These are phyloP conservation scores for Geopemphigus sp. DNA, from an alignment of 1,140 invertebrate species.

Conservation along the genomic window DNA sequence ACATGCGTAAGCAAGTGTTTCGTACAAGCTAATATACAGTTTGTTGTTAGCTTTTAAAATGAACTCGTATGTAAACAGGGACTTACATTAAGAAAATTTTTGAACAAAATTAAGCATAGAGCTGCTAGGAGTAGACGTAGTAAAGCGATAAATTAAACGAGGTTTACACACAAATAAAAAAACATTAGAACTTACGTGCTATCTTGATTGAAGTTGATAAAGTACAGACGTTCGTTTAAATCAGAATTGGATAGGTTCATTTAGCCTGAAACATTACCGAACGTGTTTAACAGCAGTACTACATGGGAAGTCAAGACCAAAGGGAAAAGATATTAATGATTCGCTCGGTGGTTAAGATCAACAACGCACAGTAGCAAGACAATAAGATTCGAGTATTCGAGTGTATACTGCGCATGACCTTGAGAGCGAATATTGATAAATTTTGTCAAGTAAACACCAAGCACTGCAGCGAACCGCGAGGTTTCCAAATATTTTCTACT, in stretches of 20 bases:
- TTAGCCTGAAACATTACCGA: constrained; percentile 40
- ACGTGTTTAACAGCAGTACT: not conserved
- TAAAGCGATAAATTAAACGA: not conserved
- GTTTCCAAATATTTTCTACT: not conserved
- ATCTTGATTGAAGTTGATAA: constrained; percentile 47
- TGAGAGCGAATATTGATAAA: constrained; percentile 33
- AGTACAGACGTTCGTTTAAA: constrained; percentile 41
- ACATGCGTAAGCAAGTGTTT: no score
- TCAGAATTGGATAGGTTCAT: constrained; percentile 46
- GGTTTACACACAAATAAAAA: not conserved
- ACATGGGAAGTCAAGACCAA: not conserved
- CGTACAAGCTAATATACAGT: constrained; percentile 5
- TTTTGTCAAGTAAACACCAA: constrained; percentile 13
- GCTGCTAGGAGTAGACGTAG: no score
- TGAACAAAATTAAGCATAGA: not conserved
- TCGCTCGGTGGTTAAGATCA: not conserved
- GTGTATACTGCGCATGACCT: constrained; percentile 36
- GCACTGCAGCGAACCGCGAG: not conserved
- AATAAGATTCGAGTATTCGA: not conserved
- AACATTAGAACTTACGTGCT: constrained; percentile 40
- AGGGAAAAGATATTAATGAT: not conserved
- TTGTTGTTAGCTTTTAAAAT: not conserved
- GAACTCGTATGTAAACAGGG: not conserved
- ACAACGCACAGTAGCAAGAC: not conserved
- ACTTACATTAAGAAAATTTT: not conserved